Percentiles rank a stretch among this genome's conserved stretches.
These are phyloP conservation scores for Homarus gammarus DNA, from an alignment of 2,888 invertebrate species.

Conservation along the genomic window DNA sequence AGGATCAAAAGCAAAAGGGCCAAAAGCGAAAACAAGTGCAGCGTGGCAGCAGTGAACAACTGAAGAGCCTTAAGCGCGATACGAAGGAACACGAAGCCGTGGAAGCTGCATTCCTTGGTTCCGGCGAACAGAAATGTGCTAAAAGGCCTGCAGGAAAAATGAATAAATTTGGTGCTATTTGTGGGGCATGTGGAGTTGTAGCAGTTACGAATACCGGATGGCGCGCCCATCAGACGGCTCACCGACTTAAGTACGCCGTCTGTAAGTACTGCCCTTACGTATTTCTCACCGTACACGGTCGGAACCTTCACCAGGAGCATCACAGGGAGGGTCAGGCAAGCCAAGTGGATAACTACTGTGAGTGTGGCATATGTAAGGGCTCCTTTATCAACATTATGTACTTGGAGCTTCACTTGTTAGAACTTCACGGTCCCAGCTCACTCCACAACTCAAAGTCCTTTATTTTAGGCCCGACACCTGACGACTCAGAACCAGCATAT, in stretches of 20 bases:
- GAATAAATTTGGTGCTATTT: conserved; percentile 48
- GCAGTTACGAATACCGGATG: conserved; percentile 37
- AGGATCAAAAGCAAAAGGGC: not conserved
- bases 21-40: not conserved
- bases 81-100: not conserved
- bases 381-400: conserved; percentile 58
- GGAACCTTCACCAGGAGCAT: conserved; percentile 35
- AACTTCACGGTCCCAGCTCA: conserved; percentile 35
- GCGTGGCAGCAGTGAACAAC: not conserved
- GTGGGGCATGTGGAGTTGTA: conserved; percentile 47
- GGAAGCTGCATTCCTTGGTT: not conserved
- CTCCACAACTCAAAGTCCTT: conserved; percentile 8
- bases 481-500: not conserved
- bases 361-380: conserved; percentile 55
- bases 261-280: conserved; percentile 50
- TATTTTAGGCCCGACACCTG: not conserved
- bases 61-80: not conserved
- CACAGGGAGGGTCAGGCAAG: conserved; percentile 34
- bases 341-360: conserved; percentile 58
- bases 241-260: not conserved
- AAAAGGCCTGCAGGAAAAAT: conserved; percentile 45
- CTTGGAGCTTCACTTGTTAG: conserved; percentile 56
- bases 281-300: conserved; percentile 43
- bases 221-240: conserved; percentile 48
- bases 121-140: conserved; percentile 7